Conservation (phyloP, 2,797 vertebrate species). For the Cossypha caffra region DNA sequence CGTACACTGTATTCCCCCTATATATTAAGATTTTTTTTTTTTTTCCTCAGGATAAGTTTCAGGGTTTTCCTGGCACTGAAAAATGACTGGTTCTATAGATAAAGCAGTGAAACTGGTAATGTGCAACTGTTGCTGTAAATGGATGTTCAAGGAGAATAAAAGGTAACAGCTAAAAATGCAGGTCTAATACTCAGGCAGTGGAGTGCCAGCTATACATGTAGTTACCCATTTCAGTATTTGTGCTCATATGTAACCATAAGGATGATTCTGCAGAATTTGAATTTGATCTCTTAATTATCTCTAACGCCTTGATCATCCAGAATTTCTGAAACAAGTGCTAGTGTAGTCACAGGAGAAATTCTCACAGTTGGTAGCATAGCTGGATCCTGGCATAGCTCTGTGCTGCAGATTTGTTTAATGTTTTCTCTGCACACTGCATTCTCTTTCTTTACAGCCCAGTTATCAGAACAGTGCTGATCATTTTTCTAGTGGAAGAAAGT, state of each 20-base stretch:
- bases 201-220: not conserved
- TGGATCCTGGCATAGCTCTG: not conserved
- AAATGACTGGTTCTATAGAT: not conserved
- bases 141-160: not conserved
- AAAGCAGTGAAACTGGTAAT: not conserved
- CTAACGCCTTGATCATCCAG: not conserved
- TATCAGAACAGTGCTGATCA: not conserved
- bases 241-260: not conserved
- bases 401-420: not conserved
- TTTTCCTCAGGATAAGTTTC: not conserved
- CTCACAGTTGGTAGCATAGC: not conserved
- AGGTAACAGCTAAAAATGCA: not conserved
- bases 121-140: not conserved
- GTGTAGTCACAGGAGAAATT: not conserved
- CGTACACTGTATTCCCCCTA: not conserved
- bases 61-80: not conserved
- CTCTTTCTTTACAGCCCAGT: not conserved
- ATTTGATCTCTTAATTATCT: not conserved
- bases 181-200: not conserved
- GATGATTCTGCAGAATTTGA: not conserved
- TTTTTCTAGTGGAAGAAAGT: not conserved
- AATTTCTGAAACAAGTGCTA: not conserved
- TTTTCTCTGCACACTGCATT: not conserved
- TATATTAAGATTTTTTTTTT: not conserved
- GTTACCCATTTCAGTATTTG: not conserved